Percentiles rank a stretch among this genome's conserved stretches.
Conservation (phyloP, 2,888 invertebrate genomes). For the Trissolcus brochymenae region DNA sequence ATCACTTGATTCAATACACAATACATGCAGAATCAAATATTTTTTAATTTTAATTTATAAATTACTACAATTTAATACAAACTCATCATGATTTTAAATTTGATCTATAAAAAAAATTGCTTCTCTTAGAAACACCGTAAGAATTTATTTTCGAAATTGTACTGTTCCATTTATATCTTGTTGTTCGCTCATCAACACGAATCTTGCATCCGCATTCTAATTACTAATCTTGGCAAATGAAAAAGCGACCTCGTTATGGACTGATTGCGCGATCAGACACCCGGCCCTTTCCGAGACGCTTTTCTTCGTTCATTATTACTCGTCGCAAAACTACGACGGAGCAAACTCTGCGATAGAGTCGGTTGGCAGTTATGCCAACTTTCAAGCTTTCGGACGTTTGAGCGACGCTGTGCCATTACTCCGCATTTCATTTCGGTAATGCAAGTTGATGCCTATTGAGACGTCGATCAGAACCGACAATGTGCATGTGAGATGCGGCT, state of each 20-base stretch:
- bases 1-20: no score
- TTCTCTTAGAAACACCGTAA: no score
- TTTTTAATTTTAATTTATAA: no score
- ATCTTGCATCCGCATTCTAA: slow-evolving; percentile 17
- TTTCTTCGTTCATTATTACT: background rate
- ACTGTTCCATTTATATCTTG: background rate
- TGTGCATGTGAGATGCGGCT: slow-evolving; percentile 22
- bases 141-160: no score
- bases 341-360: slow-evolving; percentile 8
- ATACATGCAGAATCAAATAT: no score
- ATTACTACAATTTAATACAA: no score
- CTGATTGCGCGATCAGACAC: background rate
- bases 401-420: slow-evolving; percentile 23
- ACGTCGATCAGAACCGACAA: slow-evolving; percentile 36
- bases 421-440: slow-evolving; percentile 39
- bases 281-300: background rate
- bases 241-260: slow-evolving; percentile 14
- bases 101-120: no score
- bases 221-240: slow-evolving; percentile 21
- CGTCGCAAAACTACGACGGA: no score
- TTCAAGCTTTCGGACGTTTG: slow-evolving; percentile 20
- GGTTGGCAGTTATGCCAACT: slow-evolving; percentile 19
- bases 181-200: background rate
- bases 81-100: no score
- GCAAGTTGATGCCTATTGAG: slow-evolving; percentile 33